These are phyloP conservation scores for Chionodraco myersi DNA, from an alignment of 2,113 vertebrate species.

Conservation along the genomic window DNA sequence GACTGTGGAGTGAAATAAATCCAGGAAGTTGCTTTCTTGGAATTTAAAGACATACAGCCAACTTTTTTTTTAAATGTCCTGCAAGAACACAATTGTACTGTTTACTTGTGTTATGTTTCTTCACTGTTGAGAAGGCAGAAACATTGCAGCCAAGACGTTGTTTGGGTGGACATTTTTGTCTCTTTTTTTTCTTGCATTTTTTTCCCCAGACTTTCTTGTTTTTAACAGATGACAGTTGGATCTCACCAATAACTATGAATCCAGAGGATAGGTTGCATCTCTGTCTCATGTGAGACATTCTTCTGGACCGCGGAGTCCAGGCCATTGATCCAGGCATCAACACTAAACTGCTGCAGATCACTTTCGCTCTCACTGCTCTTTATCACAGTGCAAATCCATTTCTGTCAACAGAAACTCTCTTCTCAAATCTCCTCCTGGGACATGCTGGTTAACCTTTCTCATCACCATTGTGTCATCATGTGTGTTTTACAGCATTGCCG, in stretches of 20 bases:
- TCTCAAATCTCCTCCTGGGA: slow-evolving; percentile 7
- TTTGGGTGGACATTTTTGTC: slow-evolving; percentile 50
- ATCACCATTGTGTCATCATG: slow-evolving; percentile 27
- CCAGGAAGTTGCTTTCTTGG: slow-evolving; percentile 34
- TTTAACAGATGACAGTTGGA: slow-evolving; percentile 63
- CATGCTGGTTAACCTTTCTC: slow-evolving; percentile 22
- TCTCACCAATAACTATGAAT: slow-evolving; percentile 52
- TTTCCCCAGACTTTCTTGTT: slow-evolving; percentile 63
- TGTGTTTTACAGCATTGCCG: slow-evolving; percentile 89
- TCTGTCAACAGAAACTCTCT: slow-evolving; percentile 36
- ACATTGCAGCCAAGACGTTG: slow-evolving; percentile 40
- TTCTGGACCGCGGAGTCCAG: slow-evolving; percentile 26
- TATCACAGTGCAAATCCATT: slow-evolving; percentile 17
- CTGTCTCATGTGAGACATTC: slow-evolving; percentile 52
- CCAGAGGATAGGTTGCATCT: slow-evolving; percentile 60
- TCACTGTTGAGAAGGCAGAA: slow-evolving; percentile 22
- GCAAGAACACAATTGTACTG: slow-evolving; percentile 30
- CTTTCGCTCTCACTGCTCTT: slow-evolving; percentile 31
- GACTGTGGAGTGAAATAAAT: slow-evolving; percentile 40
- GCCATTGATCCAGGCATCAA: slow-evolving; percentile 40
- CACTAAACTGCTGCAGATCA: slow-evolving; percentile 23
- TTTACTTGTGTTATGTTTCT: slow-evolving; percentile 16
- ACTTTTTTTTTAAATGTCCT: not conserved
- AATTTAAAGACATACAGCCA: slow-evolving; percentile 32
- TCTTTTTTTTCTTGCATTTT: slow-evolving; percentile 25